Percentiles rank a stretch among this genome's conserved stretches.
Evolutionary conservation across 2,797 vertebrate species (phyloP).

Genomic region (Esox masquinongy): DNA sequence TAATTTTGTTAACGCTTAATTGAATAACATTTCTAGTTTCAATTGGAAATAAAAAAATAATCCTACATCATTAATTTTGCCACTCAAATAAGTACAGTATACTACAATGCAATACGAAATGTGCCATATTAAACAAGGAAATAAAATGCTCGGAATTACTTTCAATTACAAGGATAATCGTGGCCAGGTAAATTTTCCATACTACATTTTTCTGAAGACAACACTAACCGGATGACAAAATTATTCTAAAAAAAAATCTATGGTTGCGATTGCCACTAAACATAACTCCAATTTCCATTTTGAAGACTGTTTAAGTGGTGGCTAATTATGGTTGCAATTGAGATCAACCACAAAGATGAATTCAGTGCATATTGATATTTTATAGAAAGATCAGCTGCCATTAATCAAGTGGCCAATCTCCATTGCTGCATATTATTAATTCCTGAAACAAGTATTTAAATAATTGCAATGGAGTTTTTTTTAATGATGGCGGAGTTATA

Average conservation of each 20-base stretch:
- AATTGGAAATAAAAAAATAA: too few species aligned
- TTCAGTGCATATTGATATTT: background rate
- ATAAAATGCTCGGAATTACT: too few species aligned
- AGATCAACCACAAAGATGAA: background rate
- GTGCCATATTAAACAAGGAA: too few species aligned
- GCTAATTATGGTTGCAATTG: background rate
- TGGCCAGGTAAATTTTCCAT: too few species aligned
- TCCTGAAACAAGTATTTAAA: background rate
- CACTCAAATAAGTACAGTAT: too few species aligned
- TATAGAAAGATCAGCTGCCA: background rate
- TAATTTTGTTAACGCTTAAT: too few species aligned
- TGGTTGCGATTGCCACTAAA: background rate
- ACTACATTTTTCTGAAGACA: background rate
- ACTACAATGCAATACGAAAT: too few species aligned
- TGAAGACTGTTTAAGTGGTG: background rate
- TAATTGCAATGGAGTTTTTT: background rate
- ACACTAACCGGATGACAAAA: background rate
- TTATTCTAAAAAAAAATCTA: background rate
- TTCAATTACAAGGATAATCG: too few species aligned
- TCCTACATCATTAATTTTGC: too few species aligned
- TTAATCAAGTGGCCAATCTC: background rate
- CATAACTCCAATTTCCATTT: background rate
- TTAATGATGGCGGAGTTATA: constrained; percentile 20
- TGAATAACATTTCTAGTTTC: too few species aligned
- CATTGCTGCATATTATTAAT: background rate